phyloP scores from a whole-genome alignment of 2,113 vertebrate genomes.

The Heterochromis multidens region DNA sequence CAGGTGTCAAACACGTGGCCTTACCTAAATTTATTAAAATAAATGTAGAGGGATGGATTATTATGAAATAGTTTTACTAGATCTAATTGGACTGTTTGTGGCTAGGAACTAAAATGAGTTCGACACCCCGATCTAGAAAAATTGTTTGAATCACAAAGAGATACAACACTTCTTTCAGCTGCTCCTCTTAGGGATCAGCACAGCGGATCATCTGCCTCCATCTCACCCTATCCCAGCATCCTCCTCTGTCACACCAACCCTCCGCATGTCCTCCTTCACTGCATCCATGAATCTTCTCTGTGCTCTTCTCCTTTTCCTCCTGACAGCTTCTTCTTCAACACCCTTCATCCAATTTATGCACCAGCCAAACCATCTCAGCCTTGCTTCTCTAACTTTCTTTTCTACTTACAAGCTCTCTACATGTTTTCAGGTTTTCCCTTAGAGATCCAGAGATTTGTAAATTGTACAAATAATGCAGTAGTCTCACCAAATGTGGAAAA shows the following conservation, averaged over 20 bases:
- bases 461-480: background rate
- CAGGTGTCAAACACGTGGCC: background rate
- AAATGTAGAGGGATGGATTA: too few relatives aligned
- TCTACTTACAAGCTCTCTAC: background rate
- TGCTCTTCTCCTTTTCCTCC: background rate
- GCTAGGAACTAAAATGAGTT: background rate
- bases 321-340: background rate
- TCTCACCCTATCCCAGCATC: background rate
- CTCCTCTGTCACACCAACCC: background rate
- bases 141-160: background rate
- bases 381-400: background rate
- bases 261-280: background rate
- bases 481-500: background rate
- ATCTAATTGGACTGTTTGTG: background rate
- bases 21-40: too few relatives aligned
- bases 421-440: rapidly evolving
- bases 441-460: background rate
- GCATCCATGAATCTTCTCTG: background rate
- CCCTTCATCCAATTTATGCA: background rate
- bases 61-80: background rate
- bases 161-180: rapidly evolving
- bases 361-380: background rate
- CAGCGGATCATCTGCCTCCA: background rate
- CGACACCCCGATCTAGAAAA: background rate
- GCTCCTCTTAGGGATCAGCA: background rate